Conservation (phyloP, 1,140 invertebrate genomes). For the Piezodorus guildinii region DNA sequence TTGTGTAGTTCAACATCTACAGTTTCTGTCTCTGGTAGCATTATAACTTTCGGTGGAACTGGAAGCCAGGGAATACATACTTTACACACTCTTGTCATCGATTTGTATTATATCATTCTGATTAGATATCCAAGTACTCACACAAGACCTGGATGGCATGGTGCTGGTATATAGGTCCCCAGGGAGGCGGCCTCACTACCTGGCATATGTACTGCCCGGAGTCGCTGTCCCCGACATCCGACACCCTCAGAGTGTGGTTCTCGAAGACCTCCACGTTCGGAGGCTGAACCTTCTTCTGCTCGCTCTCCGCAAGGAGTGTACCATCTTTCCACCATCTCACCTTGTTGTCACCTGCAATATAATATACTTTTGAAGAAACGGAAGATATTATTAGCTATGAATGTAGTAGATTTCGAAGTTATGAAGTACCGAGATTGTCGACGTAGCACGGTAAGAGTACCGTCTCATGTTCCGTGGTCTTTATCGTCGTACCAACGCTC, state of each 20-base stretch:
- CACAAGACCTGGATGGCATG: constrained; percentile 65
- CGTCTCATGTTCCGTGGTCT: constrained; percentile 57
- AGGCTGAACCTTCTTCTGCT: constrained; percentile 36
- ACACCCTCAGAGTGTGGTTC: constrained; percentile 59
- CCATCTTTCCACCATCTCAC: constrained; percentile 49
- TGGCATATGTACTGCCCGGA: constrained; percentile 64
- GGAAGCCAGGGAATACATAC: not conserved
- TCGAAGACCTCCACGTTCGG: constrained; percentile 46
- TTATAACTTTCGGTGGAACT: constrained; percentile 54
- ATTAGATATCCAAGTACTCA: constrained; percentile 37
- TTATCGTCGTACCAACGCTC: constrained; percentile 48
- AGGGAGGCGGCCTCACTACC: constrained; percentile 43
- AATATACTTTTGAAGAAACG: not conserved
- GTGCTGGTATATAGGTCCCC: constrained; percentile 48
- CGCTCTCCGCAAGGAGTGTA: constrained; percentile 45
- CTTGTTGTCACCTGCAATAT: constrained; percentile 29
- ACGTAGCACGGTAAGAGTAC: constrained; percentile 60
- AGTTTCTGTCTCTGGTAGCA: constrained; percentile 51
- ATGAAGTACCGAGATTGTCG: constrained; percentile 42
- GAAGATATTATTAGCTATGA: not conserved
- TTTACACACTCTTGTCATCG: too few relatives aligned
- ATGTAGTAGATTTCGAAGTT: not conserved
- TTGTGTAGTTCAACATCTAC: constrained; percentile 57
- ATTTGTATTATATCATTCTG: too few relatives aligned
- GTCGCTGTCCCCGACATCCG: constrained; percentile 45